Conservation (phyloP, 2,888 invertebrate genomes). For the Automeris io region DNA sequence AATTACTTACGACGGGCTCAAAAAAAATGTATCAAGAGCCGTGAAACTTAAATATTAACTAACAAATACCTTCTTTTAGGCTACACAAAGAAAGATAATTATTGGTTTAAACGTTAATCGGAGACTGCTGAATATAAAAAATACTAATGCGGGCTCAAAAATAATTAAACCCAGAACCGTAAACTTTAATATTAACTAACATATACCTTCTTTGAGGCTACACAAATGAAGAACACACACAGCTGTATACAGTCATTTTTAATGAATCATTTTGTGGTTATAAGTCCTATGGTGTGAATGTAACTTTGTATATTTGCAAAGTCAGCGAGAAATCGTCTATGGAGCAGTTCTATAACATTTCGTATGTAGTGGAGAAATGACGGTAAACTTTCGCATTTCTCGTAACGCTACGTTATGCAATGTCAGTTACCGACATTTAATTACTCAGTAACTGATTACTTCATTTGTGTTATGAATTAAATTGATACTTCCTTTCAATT, state of each 20-base stretch:
- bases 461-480: not conserved
- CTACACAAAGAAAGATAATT: no score
- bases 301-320: constrained; percentile 33
- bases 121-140: no score
- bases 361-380: constrained; percentile 42
- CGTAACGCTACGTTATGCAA: constrained; percentile 29
- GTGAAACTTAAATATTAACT: no score
- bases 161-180: no score
- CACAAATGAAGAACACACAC: no score
- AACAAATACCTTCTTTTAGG: no score
- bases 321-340: constrained; percentile 47
- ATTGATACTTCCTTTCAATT: not conserved
- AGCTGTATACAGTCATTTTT: not conserved
- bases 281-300: not conserved
- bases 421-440: constrained; percentile 34
- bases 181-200: no score
- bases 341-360: constrained; percentile 21
- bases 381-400: constrained; percentile 52
- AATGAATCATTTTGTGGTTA: not conserved
- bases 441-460: constrained; percentile 25
- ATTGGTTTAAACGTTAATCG: no score
- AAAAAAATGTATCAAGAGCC: no score
- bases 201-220: no score
- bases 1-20: no score
- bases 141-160: no score